A percentile compares a stretch with the other conserved stretches of the same genome.
phyloP scores from a whole-genome alignment of 2,797 vertebrate species.

The Characodon lateralis region DNA sequence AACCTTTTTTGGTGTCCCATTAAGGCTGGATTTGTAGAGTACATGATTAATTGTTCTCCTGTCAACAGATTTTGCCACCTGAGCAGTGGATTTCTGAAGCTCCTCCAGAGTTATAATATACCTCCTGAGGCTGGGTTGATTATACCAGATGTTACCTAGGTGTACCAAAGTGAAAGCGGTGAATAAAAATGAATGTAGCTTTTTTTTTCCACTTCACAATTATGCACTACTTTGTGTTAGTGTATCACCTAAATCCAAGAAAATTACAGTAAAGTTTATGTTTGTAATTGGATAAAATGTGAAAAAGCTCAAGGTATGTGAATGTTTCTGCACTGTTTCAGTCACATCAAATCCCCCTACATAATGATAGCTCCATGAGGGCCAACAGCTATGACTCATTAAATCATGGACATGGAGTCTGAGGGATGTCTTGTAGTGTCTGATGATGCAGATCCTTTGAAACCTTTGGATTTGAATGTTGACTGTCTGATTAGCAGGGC shows the following conservation, averaged over 20 bases:
- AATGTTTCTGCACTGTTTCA: not conserved
- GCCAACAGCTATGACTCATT: constrained; percentile 5
- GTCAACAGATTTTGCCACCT: not conserved
- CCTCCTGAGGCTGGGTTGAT: not conserved
- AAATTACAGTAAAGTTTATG: not conserved
- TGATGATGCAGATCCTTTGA: not conserved
- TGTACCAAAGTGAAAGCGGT: no score
- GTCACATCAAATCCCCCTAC: not conserved
- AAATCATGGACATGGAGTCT: not conserved
- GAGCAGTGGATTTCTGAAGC: not conserved
- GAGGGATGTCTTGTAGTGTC: not conserved
- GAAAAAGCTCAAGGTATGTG: not conserved
- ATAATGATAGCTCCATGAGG: not conserved
- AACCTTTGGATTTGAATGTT: not conserved
- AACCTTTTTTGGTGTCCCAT: no score
- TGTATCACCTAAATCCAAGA: not conserved
- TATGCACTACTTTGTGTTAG: not conserved
- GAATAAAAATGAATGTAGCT: not conserved
- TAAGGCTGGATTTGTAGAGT: not conserved
- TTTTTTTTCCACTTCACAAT: not conserved
- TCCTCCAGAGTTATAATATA: not conserved
- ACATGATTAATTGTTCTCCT: not conserved
- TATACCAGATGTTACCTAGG: not conserved
- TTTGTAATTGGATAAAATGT: not conserved
- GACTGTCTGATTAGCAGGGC: not conserved